These are phyloP conservation scores for Tetheella fluctuosa DNA, from an alignment of 2,888 invertebrate genomes.

Conservation along the genomic window DNA sequence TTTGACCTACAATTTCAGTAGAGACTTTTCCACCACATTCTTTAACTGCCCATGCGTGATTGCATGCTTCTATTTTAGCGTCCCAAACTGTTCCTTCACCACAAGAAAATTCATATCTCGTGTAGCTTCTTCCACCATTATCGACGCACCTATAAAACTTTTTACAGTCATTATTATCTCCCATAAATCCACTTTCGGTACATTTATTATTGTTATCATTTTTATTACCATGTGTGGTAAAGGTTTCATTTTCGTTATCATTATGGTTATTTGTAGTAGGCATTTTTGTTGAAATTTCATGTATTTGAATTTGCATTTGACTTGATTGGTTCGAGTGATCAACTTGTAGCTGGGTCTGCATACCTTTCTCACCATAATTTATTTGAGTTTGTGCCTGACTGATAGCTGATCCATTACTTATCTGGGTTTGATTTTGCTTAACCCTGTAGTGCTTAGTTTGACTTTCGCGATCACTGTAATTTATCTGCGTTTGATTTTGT, in stretches of 20 bases:
- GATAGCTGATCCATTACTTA: constrained; percentile 14
- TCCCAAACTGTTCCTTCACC: constrained; percentile 87
- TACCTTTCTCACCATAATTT: constrained; percentile 48
- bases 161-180: constrained; percentile 82
- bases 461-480: constrained; percentile 19
- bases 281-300: constrained; percentile 35
- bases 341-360: constrained; percentile 61
- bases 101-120: constrained; percentile 83
- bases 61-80: constrained; percentile 81
- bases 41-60: constrained; percentile 80
- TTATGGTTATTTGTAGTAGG: constrained; percentile 22
- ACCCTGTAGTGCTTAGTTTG: too few relatives aligned
- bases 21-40: constrained; percentile 44
- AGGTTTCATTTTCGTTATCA: constrained; percentile 15
- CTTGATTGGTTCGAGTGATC: constrained; percentile 57
- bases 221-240: constrained; percentile 15
- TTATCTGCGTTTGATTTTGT: constrained; percentile 60
- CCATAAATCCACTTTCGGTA: constrained; percentile 84
- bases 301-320: constrained; percentile 45
- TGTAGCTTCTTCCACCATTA: constrained; percentile 72
- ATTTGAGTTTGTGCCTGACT: constrained; percentile 52
- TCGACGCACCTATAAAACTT: constrained; percentile 88
- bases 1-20: constrained; percentile 24
- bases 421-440: too few relatives aligned
- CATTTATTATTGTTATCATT: constrained; percentile 32